Evolutionary conservation across 2,113 vertebrate genomes (phyloP), one percentile per base, ranked within the genome.

Genomic region (Gobius niger): DNA sequence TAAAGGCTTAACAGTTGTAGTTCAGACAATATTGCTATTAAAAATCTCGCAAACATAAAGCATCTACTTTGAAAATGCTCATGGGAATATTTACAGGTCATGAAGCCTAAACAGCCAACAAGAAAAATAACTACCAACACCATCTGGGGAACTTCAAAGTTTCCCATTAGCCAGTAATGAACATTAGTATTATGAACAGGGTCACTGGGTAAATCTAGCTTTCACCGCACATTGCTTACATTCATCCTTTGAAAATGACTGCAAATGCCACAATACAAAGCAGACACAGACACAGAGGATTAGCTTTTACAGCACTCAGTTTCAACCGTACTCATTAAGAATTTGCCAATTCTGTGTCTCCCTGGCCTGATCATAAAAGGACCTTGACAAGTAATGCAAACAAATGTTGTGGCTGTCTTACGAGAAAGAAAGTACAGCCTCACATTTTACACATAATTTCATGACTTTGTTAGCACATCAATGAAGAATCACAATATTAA

Each of bases 121-220:
- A 90, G 87, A 92, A 87, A 92, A 91, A 93, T 92, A 89, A 92
- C 85, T 73, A 70, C 73, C 71, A 82, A 81, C 86, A 72, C 90
- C 81, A 83, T 89, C 93, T 87, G 85, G 87, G 87, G 63, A 87
- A 91, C 92, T 92, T 94, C 91, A 92, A 93, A 94, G 92, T 87
- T 83, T 82, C 80, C 82, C 84, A 87, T 91, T 92, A 91, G 86
- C 86, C 80, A 67, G 88, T 89, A 87, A 91, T 91, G 86, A 91
- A 89, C 86, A 90, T 82, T 73, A 76, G 82, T 78, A 87, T 86
- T 84, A 82, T 71, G 80, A 67, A 78, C 65, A 77, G 90, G 90
- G 88, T 89, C 91, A 88, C 77, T 79, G 82, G 85, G 86, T 82
- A 86, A 73, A 84, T 90, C 82, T 61, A 84, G 70, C 77, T 73